Percentiles rank a stretch among this genome's conserved stretches.
These are phyloP conservation scores for Montipora foliosa DNA, from an alignment of 64 coral and sea anemone genomes.

Conservation along the genomic window DNA sequence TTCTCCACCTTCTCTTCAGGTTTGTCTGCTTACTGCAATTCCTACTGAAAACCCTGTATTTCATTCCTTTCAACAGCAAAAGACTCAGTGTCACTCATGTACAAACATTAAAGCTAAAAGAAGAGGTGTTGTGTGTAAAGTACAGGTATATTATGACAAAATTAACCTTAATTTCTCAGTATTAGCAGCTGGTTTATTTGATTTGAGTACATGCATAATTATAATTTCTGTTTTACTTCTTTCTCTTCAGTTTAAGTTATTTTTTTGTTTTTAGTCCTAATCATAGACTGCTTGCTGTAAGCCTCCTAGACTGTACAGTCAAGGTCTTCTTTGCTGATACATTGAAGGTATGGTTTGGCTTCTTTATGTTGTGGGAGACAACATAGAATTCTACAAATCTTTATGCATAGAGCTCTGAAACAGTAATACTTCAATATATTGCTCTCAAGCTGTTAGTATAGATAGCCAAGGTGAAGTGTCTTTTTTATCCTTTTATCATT, in stretches of 20 bases:
- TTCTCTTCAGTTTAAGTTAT: not conserved
- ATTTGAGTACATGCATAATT: not conserved
- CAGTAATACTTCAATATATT: too few relatives aligned
- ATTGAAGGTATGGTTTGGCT: constrained; percentile 75
- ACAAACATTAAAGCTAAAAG: constrained; percentile 92
- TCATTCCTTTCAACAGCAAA: constrained; percentile 71
- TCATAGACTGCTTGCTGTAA: constrained; percentile 90
- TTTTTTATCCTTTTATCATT: too few relatives aligned
- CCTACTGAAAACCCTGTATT: too few relatives aligned
- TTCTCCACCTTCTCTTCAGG: too few relatives aligned
- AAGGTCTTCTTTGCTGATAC: constrained; percentile 99
- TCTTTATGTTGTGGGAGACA: too few relatives aligned
- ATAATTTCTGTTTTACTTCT: not conserved
- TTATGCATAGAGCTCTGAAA: too few relatives aligned
- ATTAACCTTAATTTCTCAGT: not conserved
- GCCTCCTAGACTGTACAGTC: constrained; percentile 93
- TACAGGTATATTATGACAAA: constrained; percentile 72
- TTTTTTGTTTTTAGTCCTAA: constrained; percentile 57
- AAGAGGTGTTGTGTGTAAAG: constrained; percentile 96
- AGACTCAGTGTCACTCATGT: constrained; percentile 89
- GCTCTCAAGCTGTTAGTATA: too few relatives aligned
- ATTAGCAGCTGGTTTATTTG: not conserved
- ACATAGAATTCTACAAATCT: too few relatives aligned
- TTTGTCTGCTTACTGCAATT: too few relatives aligned
- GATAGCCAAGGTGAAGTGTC: too few relatives aligned